These are phyloP conservation scores for Trissolcus japonicus DNA, from an alignment of 2,888 invertebrate genomes.

Conservation along the genomic window DNA sequence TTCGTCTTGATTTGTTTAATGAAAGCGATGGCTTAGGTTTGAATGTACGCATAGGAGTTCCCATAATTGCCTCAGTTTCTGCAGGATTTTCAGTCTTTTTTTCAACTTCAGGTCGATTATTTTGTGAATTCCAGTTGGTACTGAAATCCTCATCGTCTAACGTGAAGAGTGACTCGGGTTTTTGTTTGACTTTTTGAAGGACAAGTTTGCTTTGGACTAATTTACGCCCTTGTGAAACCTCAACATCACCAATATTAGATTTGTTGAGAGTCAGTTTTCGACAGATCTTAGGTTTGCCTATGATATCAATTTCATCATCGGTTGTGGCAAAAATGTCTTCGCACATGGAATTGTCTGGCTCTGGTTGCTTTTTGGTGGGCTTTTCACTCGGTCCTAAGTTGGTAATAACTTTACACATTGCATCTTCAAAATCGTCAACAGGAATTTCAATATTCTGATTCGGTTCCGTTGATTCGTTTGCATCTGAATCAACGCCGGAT, in stretches of 20 bases:
- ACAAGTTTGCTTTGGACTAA: slow-evolving; percentile 64
- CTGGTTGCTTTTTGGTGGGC: neutral
- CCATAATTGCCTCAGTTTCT: slow-evolving; percentile 11
- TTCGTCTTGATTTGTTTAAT: neutral
- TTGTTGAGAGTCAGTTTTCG: slow-evolving; percentile 35
- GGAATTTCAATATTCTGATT: slow-evolving; percentile 18
- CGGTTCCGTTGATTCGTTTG: slow-evolving; percentile 10
- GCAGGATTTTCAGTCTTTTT: neutral
- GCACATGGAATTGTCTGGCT: neutral
- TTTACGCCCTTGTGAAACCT: slow-evolving; percentile 61
- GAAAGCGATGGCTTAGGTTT: slow-evolving; percentile 29
- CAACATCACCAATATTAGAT: slow-evolving; percentile 42
- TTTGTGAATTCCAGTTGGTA: slow-evolving; percentile 30
- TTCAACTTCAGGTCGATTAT: neutral
- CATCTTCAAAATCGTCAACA: slow-evolving; percentile 35
- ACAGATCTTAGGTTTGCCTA: slow-evolving; percentile 20
- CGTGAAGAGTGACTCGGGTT: slow-evolving; percentile 48
- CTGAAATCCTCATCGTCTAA: slow-evolving; percentile 18
- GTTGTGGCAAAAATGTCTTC: slow-evolving; percentile 4
- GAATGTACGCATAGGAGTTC: slow-evolving; percentile 25
- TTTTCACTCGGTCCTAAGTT: neutral
- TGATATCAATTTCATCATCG: slow-evolving; percentile 9
- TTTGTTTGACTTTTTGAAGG: slow-evolving; percentile 56
- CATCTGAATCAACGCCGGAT: slow-evolving; percentile 7
- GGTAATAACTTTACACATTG: slow-evolving; percentile 24